Evolutionary conservation across 2,113 vertebrate species (phyloP).

Genomic region (Casuarius casuarius): DNA sequence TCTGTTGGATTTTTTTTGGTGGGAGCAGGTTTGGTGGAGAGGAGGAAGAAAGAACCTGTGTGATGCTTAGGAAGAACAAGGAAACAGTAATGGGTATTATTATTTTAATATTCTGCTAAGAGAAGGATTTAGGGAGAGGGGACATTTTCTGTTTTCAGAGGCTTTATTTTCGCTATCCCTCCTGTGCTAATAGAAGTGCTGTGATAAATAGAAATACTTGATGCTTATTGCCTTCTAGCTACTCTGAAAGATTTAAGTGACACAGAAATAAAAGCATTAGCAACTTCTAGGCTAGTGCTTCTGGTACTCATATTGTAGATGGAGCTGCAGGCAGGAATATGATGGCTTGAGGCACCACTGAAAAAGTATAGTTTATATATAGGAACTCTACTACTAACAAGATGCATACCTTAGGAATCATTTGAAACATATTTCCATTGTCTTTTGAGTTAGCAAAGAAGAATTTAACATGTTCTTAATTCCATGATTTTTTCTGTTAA

Average conservation of each 20-base stretch:
- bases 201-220: neutral
- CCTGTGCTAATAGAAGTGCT: fast-evolving
- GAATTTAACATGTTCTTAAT: neutral
- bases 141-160: neutral
- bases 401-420: neutral
- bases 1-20: neutral
- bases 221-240: neutral
- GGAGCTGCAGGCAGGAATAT: neutral
- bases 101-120: neutral
- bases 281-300: neutral
- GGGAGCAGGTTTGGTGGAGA: neutral
- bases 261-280: neutral
- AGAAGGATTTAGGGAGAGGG: neutral
- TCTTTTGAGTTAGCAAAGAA: neutral
- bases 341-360: neutral
- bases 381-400: neutral
- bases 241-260: neutral
- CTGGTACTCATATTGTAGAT: neutral
- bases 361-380: neutral
- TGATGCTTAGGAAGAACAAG: neutral
- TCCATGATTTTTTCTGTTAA: neutral
- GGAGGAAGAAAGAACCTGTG: fast-evolving
- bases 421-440: neutral
- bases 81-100: neutral
- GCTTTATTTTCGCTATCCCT: neutral